A percentile compares a stretch with the other conserved stretches of the same genome.
Evolutionary conservation across 2,113 vertebrate genomes (phyloP).

Genomic region (Cebidichthys violaceus): DNA sequence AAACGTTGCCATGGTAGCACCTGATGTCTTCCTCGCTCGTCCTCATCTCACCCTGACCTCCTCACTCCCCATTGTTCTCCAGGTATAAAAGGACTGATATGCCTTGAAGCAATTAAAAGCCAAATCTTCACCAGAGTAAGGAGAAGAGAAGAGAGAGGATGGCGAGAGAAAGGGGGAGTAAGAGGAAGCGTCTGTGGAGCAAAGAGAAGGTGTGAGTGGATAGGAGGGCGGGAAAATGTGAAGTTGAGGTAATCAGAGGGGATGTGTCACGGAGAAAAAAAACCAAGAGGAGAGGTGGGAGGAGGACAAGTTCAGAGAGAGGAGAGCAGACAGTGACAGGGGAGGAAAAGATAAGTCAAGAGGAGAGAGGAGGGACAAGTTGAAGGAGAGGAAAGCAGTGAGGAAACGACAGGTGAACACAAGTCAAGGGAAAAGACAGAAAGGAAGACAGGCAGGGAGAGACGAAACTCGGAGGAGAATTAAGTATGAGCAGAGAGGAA

Average conservation of each 20-base stretch:
- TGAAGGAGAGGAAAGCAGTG: slow-evolving; percentile 10
- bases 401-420: slow-evolving; percentile 38
- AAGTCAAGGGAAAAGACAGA: slow-evolving; percentile 9
- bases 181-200: background rate
- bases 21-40: slow-evolving; percentile 19
- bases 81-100: slow-evolving; percentile 20
- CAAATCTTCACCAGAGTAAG: background rate
- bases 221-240: slow-evolving; percentile 1
- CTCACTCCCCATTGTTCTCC: slow-evolving; percentile 17
- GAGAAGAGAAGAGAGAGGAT: background rate
- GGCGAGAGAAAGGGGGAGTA: background rate
- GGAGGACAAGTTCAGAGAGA: slow-evolving; percentile 14
- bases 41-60: slow-evolving; percentile 34
- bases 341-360: slow-evolving; percentile 38
- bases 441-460: background rate
- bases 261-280: slow-evolving; percentile 23
- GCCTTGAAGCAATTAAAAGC: slow-evolving; percentile 29
- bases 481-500: slow-evolving; percentile 9
- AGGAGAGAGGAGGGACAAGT: slow-evolving; percentile 21
- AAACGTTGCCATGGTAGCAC: slow-evolving; percentile 55
- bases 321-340: slow-evolving; percentile 35
- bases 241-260: slow-evolving; percentile 26
- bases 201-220: slow-evolving; percentile 16
- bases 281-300: slow-evolving; percentile 6
- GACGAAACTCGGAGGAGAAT: background rate